A percentile compares a stretch with the other conserved stretches of the same genome.
phyloP scores from a whole-genome alignment of 2,888 invertebrate species.

The Drosophila rellima region DNA sequence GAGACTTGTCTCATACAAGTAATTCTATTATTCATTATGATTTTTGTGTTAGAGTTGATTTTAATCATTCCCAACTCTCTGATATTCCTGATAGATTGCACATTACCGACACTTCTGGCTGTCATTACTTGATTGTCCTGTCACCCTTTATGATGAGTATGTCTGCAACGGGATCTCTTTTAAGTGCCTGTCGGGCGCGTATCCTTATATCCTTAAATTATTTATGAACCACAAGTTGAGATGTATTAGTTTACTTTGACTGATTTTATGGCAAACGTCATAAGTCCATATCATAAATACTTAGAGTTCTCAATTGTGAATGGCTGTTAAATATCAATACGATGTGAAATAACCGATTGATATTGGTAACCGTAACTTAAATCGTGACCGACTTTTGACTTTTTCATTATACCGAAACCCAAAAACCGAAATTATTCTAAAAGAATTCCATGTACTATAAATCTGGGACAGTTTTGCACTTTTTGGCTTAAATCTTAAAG shows the following conservation, averaged over 20 bases:
- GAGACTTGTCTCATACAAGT: too few relatives aligned
- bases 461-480: too few relatives aligned
- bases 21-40: constrained; percentile 18
- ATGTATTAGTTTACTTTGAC: constrained; percentile 2
- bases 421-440: too few relatives aligned
- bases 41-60: not conserved
- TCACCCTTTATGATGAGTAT: constrained; percentile 4
- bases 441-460: too few relatives aligned
- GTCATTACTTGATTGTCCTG: constrained; percentile 40
- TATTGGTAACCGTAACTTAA: too few relatives aligned
- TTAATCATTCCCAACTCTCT: not conserved
- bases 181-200: constrained; percentile 19
- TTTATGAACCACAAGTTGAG: constrained; percentile 26
- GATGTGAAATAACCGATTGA: too few relatives aligned
- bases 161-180: constrained; percentile 5
- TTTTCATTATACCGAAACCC: too few relatives aligned
- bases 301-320: constrained; percentile 11
- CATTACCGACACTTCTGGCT: not conserved
- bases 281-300: constrained; percentile 38
- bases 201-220: constrained; percentile 30
- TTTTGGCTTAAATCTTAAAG: too few relatives aligned
- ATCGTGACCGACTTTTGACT: too few relatives aligned
- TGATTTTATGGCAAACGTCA: constrained; percentile 7
- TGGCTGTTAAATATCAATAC: not conserved
- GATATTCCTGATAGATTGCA: constrained; percentile 12